phyloP scores from a whole-genome alignment of 2,797 vertebrate genomes.

The Mycteria americana region DNA sequence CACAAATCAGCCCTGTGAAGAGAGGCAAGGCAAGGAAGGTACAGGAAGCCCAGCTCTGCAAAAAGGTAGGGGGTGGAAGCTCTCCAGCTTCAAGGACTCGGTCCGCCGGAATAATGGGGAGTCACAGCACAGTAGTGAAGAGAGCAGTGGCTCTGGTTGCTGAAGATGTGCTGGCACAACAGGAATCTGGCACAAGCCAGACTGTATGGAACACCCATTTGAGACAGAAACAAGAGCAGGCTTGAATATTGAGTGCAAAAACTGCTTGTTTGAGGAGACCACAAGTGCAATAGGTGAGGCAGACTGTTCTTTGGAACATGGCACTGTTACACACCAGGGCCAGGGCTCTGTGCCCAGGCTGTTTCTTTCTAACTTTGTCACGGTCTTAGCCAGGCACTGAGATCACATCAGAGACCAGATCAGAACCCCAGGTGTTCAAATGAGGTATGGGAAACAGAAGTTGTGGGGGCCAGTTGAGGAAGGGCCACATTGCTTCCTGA shows the following conservation, averaged over 20 bases:
- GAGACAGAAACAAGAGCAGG: background rate
- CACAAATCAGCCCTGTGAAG: slow-evolving; percentile 28
- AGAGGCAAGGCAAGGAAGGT: slow-evolving; percentile 43
- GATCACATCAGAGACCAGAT: background rate
- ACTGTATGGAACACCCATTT: background rate
- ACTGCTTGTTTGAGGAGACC: background rate
- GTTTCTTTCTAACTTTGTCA: background rate
- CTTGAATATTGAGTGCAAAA: background rate
- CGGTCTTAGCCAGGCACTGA: background rate
- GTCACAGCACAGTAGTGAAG: background rate
- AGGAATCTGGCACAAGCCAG: background rate
- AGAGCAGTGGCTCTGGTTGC: background rate
- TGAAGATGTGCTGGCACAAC: background rate
- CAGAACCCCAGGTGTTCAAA: background rate
- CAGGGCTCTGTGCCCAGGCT: background rate
- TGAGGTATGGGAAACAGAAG: background rate
- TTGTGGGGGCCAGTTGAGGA: background rate
- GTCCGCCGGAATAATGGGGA: background rate
- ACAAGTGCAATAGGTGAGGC: background rate
- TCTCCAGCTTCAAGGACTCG: slow-evolving; percentile 21
- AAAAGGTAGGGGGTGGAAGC: slow-evolving; percentile 33
- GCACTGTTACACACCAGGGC: background rate
- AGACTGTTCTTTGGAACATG: background rate
- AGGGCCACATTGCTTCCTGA: background rate
- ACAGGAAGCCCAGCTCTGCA: slow-evolving; percentile 69